phyloP scores from a whole-genome alignment of 2,888 invertebrate genomes.

The Brachynemurus nebulosus region DNA sequence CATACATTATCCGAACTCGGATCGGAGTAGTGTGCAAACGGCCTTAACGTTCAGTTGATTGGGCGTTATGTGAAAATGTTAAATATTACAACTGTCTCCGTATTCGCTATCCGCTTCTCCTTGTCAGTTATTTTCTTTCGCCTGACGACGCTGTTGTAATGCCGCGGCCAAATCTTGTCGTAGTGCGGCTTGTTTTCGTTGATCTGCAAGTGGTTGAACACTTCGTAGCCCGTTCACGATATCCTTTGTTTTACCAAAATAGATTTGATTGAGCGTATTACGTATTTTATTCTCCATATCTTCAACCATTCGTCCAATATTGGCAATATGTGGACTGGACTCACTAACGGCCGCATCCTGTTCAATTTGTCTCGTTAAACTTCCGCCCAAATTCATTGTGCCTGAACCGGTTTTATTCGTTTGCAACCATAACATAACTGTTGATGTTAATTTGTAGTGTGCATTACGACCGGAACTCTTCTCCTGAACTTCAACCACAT shows the following conservation, averaged over 20 bases:
- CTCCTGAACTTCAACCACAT: constrained; percentile 97
- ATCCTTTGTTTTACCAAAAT: constrained; percentile 98
- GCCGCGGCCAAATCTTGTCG: constrained; percentile 76
- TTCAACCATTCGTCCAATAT: constrained; percentile 97
- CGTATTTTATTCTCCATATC: constrained; percentile 99
- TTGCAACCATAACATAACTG: constrained; percentile 98
- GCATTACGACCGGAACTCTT: constrained; percentile 88
- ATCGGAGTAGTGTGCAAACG: too few species aligned
- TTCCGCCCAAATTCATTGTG: constrained; percentile 94
- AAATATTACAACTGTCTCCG: too few species aligned
- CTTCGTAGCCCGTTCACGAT: constrained; percentile 87
- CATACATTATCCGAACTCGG: too few species aligned
- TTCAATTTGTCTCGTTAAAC: constrained; percentile 93
- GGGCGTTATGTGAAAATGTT: too few species aligned
- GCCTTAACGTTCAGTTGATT: too few species aligned
- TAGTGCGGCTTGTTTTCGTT: constrained; percentile 68
- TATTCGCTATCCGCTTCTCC: too few species aligned
- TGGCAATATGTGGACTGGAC: constrained; percentile 92
- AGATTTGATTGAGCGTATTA: constrained; percentile 94
- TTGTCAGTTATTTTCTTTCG: constrained; percentile 37
- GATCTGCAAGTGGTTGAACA: constrained; percentile 72
- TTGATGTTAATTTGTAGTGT: constrained; percentile 97
- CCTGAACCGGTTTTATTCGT: constrained; percentile 94
- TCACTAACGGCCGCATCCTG: constrained; percentile 85
- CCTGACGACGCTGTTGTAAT: constrained; percentile 69